Percentiles rank a stretch among this genome's conserved stretches.
Conservation (phyloP, 2,797 vertebrate genomes). For the Coregonus ussuriensis region DNA sequence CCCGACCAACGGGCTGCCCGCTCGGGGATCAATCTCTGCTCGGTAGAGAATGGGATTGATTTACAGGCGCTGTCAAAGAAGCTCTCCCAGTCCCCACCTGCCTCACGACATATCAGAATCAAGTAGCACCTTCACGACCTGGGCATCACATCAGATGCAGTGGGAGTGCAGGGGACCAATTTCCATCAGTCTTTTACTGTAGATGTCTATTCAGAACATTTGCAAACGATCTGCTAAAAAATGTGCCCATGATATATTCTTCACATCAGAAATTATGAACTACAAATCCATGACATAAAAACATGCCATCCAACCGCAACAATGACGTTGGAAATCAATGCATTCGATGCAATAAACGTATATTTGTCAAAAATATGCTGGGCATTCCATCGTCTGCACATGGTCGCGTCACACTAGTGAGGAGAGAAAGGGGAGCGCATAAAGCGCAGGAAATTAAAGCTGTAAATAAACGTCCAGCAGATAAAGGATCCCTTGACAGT, state of each 20-base stretch:
- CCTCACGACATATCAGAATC: constrained; percentile 64
- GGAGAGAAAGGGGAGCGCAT: constrained; percentile 64
- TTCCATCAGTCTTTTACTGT: background rate
- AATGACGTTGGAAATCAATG: constrained; percentile 6
- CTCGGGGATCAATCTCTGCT: constrained; percentile 81
- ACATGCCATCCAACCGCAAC: background rate
- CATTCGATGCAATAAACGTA: constrained; percentile 33
- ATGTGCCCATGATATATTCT: background rate
- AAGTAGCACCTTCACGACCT: constrained; percentile 40
- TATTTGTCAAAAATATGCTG: constrained; percentile 62
- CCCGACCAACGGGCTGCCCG: constrained; percentile 61
- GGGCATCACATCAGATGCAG: background rate
- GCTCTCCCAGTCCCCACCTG: constrained; percentile 65
- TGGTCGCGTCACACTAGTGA: constrained; percentile 56
- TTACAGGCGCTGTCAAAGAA: constrained; percentile 81
- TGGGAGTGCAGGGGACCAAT: background rate
- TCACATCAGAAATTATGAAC: background rate
- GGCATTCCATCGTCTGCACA: constrained; percentile 70
- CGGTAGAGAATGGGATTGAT: constrained; percentile 77
- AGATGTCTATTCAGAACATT: background rate
- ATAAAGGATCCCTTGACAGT: constrained; percentile 79
- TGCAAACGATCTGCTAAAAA: background rate
- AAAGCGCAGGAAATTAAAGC: constrained; percentile 83
- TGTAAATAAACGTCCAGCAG: constrained; percentile 79
- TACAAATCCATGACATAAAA: background rate